These are phyloP conservation scores for Meandrusa payeni DNA, from an alignment of 2,888 invertebrate species.

Conservation along the genomic window DNA sequence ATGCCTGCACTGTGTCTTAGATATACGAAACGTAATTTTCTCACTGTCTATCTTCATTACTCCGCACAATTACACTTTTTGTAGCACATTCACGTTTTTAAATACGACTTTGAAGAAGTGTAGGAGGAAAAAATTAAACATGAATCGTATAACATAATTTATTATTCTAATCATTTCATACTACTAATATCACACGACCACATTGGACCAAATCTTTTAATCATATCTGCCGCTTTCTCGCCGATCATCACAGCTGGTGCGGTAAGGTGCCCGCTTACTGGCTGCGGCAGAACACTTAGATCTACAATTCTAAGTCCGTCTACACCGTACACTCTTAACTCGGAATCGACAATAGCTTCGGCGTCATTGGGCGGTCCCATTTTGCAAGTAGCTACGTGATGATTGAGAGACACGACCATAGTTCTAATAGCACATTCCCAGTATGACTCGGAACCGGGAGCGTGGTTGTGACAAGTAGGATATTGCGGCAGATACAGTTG, in stretches of 20 bases:
- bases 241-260: conserved; percentile 87
- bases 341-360: conserved; percentile 83
- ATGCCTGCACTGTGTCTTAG: no score
- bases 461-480: conserved; percentile 72
- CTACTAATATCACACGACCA: conserved; percentile 32
- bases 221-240: conserved; percentile 86
- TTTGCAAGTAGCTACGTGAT: conserved; percentile 84
- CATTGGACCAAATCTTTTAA: conserved; percentile 79
- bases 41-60: no score
- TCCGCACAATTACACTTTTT: no score
- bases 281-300: conserved; percentile 84
- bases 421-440: conserved; percentile 86
- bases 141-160: conserved; percentile 12
- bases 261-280: conserved; percentile 83
- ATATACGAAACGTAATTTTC: no score
- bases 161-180: conserved; percentile 6
- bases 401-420: conserved; percentile 78
- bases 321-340: conserved; percentile 83
- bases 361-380: conserved; percentile 85
- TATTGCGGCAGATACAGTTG: conserved; percentile 72
- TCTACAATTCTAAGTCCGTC: conserved; percentile 84
- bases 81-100: no score
- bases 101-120: no score
- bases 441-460: conserved; percentile 82
- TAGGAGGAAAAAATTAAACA: background rate